A percentile compares a stretch with the other conserved stretches of the same genome.
These are phyloP conservation scores for Plemyria rubiginata DNA, from an alignment of 2,888 invertebrate genomes.

Conservation along the genomic window DNA sequence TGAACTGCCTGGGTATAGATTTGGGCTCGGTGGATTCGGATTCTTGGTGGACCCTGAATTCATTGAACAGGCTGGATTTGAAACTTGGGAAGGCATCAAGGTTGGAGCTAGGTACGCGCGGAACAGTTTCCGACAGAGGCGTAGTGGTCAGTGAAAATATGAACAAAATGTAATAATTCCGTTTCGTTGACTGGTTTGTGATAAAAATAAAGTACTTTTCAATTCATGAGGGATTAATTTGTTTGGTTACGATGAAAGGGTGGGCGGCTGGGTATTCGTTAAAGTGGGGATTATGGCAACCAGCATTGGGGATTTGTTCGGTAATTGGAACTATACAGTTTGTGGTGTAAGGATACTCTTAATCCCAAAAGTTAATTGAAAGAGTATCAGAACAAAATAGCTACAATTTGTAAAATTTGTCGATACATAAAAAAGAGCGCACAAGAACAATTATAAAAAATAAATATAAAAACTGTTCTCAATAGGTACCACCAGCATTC, in stretches of 20 bases:
- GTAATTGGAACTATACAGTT: slow-evolving; percentile 16
- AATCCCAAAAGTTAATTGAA: not conserved
- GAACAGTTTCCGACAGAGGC: slow-evolving; percentile 44
- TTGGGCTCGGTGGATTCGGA: slow-evolving; percentile 61
- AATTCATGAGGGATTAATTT: not conserved
- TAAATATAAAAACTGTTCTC: no score
- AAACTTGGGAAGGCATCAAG: slow-evolving; percentile 86
- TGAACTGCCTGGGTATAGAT: slow-evolving; percentile 83
- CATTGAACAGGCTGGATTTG: slow-evolving; percentile 84
- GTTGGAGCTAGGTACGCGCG: slow-evolving; percentile 68
- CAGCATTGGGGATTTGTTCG: slow-evolving; percentile 10
- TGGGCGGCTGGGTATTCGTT: slow-evolving; percentile 5
- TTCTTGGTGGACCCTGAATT: slow-evolving; percentile 84
- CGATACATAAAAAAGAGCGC: no score
- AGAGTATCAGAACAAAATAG: not conserved
- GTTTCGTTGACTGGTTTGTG: not conserved
- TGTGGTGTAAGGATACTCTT: not conserved
- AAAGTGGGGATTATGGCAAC: slow-evolving; percentile 11
- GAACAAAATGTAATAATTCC: not conserved
- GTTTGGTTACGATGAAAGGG: not conserved
- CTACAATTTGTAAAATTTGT: no score
- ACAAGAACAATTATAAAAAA: no score
- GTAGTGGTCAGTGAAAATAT: slow-evolving; percentile 3
- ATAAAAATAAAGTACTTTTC: slow-evolving; percentile 9
- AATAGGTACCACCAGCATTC: no score